Conservation (phyloP, 2,797 vertebrate species). For the Phataginus tetradactyla region DNA sequence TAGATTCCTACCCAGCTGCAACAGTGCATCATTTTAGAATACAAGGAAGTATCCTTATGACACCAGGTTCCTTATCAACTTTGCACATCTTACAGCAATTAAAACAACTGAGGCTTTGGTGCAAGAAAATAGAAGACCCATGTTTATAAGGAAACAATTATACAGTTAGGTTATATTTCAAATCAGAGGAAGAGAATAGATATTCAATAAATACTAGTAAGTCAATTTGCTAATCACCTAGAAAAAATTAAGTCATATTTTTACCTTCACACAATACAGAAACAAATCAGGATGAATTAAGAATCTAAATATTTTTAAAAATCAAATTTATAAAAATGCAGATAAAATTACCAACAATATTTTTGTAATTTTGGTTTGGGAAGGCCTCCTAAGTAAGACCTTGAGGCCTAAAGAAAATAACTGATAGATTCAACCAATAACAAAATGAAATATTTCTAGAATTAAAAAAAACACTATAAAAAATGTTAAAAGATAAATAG, state of each 20-base stretch:
- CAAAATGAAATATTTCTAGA: conserved; percentile 22
- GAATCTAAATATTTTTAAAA: neutral
- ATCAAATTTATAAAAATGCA: neutral
- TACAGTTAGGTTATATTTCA: neutral
- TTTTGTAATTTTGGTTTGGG: neutral
- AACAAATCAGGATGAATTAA: neutral
- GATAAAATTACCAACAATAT: neutral
- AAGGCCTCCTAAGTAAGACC: conserved; percentile 17
- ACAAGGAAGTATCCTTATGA: neutral
- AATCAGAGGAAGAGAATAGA: neutral
- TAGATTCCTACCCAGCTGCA: neutral
- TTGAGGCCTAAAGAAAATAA: neutral
- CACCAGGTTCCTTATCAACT: neutral
- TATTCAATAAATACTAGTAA: neutral
- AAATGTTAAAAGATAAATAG: neutral
- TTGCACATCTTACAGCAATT: neutral
- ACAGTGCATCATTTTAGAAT: neutral
- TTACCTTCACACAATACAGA: neutral
- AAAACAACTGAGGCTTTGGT: neutral
- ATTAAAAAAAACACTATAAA: neutral
- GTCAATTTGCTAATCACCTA: neutral
- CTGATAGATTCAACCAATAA: neutral
- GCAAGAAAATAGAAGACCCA: neutral
- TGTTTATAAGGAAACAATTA: conserved; percentile 22
- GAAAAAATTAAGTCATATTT: neutral